Conservation (phyloP, 1,140 invertebrate species). For the Heliconius himera region DNA sequence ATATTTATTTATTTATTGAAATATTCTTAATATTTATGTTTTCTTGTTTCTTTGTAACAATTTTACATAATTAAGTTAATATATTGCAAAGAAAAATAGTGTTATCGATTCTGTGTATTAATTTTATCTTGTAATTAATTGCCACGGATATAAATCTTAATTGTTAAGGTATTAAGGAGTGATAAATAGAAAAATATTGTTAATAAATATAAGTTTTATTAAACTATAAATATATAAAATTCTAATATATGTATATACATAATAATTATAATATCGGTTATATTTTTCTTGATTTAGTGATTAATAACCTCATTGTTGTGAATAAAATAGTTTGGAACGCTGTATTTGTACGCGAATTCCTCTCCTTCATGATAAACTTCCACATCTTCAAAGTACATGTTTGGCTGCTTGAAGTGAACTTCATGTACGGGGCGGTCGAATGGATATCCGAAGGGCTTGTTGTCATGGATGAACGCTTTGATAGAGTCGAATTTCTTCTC, state of each 20-base stretch:
- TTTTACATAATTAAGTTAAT: too few relatives aligned
- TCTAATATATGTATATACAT: conserved; percentile 12
- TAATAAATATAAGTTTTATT: not conserved
- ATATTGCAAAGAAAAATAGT: too few relatives aligned
- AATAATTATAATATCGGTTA: conserved; percentile 20
- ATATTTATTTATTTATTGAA: too few relatives aligned
- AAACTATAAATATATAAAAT: not conserved
- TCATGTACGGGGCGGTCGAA: conserved; percentile 84
- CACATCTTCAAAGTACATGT: conserved; percentile 86
- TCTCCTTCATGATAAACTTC: conserved; percentile 84
- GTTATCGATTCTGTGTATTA: too few relatives aligned
- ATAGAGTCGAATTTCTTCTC: conserved; percentile 49
- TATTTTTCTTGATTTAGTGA: conserved; percentile 56
- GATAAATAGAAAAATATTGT: not conserved
- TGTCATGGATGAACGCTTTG: conserved; percentile 66
- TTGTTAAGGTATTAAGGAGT: not conserved
- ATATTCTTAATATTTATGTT: too few relatives aligned
- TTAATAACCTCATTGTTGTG: conserved; percentile 51
- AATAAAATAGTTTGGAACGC: conserved; percentile 47
- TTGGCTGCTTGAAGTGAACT: conserved; percentile 83
- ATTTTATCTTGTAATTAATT: too few relatives aligned
- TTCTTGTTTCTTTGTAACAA: too few relatives aligned
- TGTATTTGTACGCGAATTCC: conserved; percentile 63
- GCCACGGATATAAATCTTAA: too few relatives aligned
- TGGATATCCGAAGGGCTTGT: conserved; percentile 84